These are phyloP conservation scores for Pectinophora gossypiella DNA, from an alignment of 1,140 invertebrate species.

Conservation along the genomic window DNA sequence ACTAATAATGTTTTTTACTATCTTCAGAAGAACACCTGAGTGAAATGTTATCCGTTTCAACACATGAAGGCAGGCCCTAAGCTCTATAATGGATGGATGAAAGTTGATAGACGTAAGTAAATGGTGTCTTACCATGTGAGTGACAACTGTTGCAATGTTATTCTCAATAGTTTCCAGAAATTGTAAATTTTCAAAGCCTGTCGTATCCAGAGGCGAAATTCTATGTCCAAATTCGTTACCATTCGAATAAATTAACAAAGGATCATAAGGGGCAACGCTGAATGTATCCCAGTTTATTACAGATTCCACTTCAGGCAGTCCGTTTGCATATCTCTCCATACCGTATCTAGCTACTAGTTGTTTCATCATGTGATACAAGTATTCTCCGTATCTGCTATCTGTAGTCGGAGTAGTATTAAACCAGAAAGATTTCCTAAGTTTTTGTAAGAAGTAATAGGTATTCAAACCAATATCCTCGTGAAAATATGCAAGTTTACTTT, in stretches of 20 bases:
- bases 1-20: too few relatives aligned
- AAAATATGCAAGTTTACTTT: conserved; percentile 56
- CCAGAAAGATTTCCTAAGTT: conserved; percentile 39
- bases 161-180: conserved; percentile 52
- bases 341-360: conserved; percentile 56
- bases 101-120: too few relatives aligned
- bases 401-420: conserved; percentile 21
- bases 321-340: conserved; percentile 61
- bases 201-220: conserved; percentile 9
- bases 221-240: conserved; percentile 48
- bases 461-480: conserved; percentile 63
- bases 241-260: conserved; percentile 60
- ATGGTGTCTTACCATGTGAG: conserved; percentile 57
- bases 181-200: conserved; percentile 27
- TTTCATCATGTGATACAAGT: conserved; percentile 47
- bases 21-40: too few relatives aligned
- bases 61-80: too few relatives aligned
- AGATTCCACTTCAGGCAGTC: conserved; percentile 38
- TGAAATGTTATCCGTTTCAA: too few relatives aligned
- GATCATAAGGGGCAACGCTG: conserved; percentile 39
- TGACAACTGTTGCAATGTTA: conserved; percentile 38
- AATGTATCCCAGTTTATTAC: conserved; percentile 46
- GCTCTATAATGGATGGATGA: too few relatives aligned
- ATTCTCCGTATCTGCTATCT: conserved; percentile 33
- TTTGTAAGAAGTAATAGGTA: conserved; percentile 51